Evolutionary conservation across 2,888 invertebrate genomes (phyloP).

Genomic region (Himalopsyche anomala): DNA sequence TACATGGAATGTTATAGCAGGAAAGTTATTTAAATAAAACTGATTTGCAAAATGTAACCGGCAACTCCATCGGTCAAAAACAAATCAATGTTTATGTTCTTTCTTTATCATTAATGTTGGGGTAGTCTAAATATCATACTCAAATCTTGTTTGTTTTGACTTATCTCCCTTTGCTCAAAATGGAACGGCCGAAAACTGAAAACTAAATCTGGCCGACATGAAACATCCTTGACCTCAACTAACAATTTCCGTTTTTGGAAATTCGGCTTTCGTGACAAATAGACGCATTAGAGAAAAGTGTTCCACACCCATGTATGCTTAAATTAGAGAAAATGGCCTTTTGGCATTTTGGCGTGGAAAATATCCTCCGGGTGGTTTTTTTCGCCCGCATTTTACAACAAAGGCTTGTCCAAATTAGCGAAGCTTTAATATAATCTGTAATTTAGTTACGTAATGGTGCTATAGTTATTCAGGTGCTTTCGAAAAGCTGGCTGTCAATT

Average conservation of each 20-base stretch:
- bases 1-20: too few species aligned
- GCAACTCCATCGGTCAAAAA: too few species aligned
- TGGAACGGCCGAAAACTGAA: not conserved
- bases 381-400: constrained; percentile 7
- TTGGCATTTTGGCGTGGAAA: not conserved
- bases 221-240: constrained; percentile 26
- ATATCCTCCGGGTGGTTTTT: not conserved
- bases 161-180: not conserved
- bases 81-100: too few species aligned
- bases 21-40: too few species aligned
- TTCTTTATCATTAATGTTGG: not conserved
- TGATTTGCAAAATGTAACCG: too few species aligned
- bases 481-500: not conserved
- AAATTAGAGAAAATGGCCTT: constrained; percentile 12
- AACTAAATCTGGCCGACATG: not conserved
- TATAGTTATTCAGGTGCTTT: not conserved
- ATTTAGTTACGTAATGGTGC: not conserved
- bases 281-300: constrained; percentile 19
- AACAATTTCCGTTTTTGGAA: constrained; percentile 12
- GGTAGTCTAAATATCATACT: not conserved
- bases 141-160: not conserved
- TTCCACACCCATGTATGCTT: constrained; percentile 19
- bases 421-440: constrained; percentile 14
- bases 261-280: constrained; percentile 13
- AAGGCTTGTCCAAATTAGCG: constrained; percentile 10